These are phyloP conservation scores for Caenorhabditis brenneri DNA, from an alignment of 1,140 invertebrate genomes.

Conservation along the genomic window DNA sequence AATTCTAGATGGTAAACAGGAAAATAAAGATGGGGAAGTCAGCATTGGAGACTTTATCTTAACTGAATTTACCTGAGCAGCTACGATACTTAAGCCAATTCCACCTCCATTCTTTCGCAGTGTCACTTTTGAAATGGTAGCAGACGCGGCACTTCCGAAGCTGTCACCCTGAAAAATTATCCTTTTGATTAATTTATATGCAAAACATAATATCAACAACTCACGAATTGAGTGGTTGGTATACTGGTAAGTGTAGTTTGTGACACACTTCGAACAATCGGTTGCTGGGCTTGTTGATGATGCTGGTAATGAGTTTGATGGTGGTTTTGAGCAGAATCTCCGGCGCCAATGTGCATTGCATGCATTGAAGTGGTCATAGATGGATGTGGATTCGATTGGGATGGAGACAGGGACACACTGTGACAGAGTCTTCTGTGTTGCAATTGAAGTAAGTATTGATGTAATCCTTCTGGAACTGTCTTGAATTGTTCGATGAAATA, in stretches of 20 bases:
- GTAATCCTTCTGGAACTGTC: constrained; percentile 2
- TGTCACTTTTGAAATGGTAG: constrained; percentile 43
- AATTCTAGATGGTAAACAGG: background rate
- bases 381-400: background rate
- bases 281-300: background rate
- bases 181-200: background rate
- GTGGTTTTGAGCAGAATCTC: background rate
- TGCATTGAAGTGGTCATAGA: constrained; percentile 6
- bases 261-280: constrained; percentile 44
- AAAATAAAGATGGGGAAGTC: no score
- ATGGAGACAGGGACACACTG: background rate
- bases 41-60: background rate
- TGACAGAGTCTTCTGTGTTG: constrained; percentile 25
- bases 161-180: constrained; percentile 44
- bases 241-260: constrained; percentile 48
- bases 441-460: background rate
- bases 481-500: constrained; percentile 74
- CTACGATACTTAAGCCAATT: constrained; percentile 68
- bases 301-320: background rate
- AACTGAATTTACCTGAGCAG: constrained; percentile 62
- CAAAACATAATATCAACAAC: constrained; percentile 34
- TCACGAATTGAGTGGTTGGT: constrained; percentile 79
- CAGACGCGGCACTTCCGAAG: constrained; percentile 39
- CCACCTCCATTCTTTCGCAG: constrained; percentile 55
- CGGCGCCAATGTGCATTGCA: background rate